Percentiles rank a stretch among this genome's conserved stretches.
These are phyloP conservation scores for Ischnus inquisitorius DNA, from an alignment of 2,888 invertebrate genomes.

Conservation along the genomic window DNA sequence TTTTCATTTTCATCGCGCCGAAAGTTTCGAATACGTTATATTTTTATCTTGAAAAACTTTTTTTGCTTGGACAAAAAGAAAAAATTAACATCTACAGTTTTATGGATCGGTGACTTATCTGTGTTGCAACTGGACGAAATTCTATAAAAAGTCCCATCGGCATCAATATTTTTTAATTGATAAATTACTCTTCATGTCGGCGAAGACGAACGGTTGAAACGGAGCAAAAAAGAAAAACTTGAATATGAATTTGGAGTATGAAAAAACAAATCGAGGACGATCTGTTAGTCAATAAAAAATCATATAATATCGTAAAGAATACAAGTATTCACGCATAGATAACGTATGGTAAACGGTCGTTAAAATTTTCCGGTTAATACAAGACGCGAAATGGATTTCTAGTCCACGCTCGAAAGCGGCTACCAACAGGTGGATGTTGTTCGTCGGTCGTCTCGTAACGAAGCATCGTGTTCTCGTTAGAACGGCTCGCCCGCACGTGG, in stretches of 20 bases:
- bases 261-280: neutral
- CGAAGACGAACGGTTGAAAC: too few species aligned
- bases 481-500: constrained; percentile 3
- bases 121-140: neutral
- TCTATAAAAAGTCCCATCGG: neutral
- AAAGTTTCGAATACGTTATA: neutral
- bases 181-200: neutral
- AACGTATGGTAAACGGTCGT: neutral
- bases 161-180: neutral
- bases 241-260: too few species aligned
- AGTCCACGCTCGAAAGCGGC: constrained; percentile 8
- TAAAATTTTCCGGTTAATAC: neutral
- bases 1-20: neutral
- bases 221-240: too few species aligned
- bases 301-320: neutral
- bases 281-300: neutral
- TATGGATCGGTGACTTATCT: neutral
- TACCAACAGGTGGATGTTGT: constrained; percentile 50
- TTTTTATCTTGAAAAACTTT: neutral
- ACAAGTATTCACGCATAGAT: neutral
- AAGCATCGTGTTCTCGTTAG: constrained; percentile 41
- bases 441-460: constrained; percentile 44
- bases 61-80: neutral
- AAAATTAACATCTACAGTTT: neutral
- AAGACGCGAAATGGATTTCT: constrained; percentile 3